Base-by-base conservation (phyloP, 2,113 vertebrate species). In the Cygnus atratus region DNA sequence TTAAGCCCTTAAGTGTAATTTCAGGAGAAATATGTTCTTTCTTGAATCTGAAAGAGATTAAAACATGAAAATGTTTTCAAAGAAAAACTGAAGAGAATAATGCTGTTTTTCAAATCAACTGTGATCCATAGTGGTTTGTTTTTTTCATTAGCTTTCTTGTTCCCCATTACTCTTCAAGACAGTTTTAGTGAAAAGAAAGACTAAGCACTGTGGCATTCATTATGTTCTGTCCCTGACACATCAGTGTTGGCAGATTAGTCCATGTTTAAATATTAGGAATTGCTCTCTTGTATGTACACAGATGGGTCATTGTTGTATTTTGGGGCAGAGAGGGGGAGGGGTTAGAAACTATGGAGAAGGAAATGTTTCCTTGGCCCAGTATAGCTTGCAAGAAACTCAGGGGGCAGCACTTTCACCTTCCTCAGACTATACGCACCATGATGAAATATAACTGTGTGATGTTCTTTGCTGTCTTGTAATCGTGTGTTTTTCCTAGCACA, bases 271-370 rank as follows among this genome's bases (percentile, higher is more conserved):
- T 90, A 90, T 92, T 91, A 79, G 92, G 92, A 97, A 71, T 95
- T 86, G 79, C 93, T 79, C 52, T 71, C 88, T 97, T 91, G 87
- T 87, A 86, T 94, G 90, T 82, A 67, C 95, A 98, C 97, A 98
- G 92, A 98, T 90, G 92, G 76, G 59, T 73, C 94, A 96, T 95
- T 97, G 95, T 97, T 98, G 79, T 96, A 84, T 88, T 95, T 90
- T 78, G 74, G 86, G 93, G 88, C 96, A 96, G 85, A 87, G 59
- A 59, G 78, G 79, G 81, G 58, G 85, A 92, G 84, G 74, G 75
- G 63, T 59, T 92, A 90, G 95, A 65, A 83, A 44, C 84, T 65
- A n/a, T 17, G 58, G 80, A 72, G 50, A 57, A 41, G 43, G 93
- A 37, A 95, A 58, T 62, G 52, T 95, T 97, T 95, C 81, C 90